Evolutionary conservation across 1,140 invertebrate species (phyloP), one percentile per base, ranked within the genome.

Genomic region (Cydia fagiglandana): DNA sequence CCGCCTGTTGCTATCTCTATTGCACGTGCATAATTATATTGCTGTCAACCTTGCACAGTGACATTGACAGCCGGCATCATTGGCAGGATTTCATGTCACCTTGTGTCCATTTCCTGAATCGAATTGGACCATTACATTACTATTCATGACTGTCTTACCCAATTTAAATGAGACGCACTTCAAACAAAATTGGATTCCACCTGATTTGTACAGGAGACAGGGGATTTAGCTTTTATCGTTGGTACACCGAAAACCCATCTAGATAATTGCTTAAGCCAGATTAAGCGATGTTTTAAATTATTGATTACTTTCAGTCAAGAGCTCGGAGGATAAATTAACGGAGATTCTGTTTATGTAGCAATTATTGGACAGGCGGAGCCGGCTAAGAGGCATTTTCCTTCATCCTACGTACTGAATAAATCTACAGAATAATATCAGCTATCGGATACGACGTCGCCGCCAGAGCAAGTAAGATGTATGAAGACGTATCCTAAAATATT

Each of bases 161-260:
- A 75, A 73, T 50, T 66, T 76, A 85, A 82, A 84, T 84, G 82
- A 83, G 82, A 81, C 73, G 75, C 78, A 79, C 75, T 82, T 81
- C 77, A 82, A 79, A 80, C 79, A 77, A 81, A 75, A 85, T 80
- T 82, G 61, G 79, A 83, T 82, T 77, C 73, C 73, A 74, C 76
- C 64, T 77, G 79, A 79, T 79, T 80, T 80, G 77, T 80, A 70
- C 47, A 74, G 75, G 74, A 70, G n/a, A 79, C 76, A 74, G 76
- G 76, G 77, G 66, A 76, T 77, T 76, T 74, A 17, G 68, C 45
- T 75, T 56, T 70, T 41, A 70, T 38, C 15, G 34, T 13, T 38
- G 66, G 38, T 70, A 70, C 66, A 70, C 66, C 66, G 66, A 70
- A 70, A 70, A 41, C 66, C 66, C 34, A 70, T 70, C 66, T 12